Conservation (phyloP, 1,140 invertebrate genomes). For the Galleria mellonella region DNA sequence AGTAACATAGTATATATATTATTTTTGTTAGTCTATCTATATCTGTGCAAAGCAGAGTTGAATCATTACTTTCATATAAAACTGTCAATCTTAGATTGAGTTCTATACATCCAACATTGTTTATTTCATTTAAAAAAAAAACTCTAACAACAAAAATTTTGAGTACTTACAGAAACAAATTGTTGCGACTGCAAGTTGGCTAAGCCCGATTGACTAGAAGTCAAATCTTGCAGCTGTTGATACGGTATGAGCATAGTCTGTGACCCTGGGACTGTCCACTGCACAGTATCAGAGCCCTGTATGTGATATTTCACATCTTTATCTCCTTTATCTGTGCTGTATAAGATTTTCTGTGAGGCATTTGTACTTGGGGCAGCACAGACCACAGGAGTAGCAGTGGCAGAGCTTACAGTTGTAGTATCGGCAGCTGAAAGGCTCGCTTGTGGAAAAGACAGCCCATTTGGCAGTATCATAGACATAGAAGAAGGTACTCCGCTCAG, state of each 20-base stretch:
- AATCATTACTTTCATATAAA: too few species aligned
- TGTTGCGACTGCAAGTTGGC: slow-evolving; percentile 57
- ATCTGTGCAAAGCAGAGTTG: too few species aligned
- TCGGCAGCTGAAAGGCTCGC: slow-evolving; percentile 49
- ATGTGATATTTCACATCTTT: slow-evolving; percentile 65
- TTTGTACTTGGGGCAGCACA: slow-evolving; percentile 61
- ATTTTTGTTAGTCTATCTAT: too few species aligned
- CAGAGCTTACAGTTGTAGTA: slow-evolving; percentile 58
- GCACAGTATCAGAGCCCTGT: slow-evolving; percentile 59
- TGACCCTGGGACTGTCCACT: slow-evolving; percentile 59
- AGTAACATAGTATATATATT: too few species aligned
- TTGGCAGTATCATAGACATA: slow-evolving; percentile 66
- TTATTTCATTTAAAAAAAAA: too few species aligned
- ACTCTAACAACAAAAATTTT: too few species aligned
- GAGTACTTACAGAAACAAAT: slow-evolving; percentile 66
- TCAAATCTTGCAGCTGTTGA: slow-evolving; percentile 57
- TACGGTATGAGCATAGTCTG: slow-evolving; percentile 67
- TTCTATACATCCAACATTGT: too few species aligned
- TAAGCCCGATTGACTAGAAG: slow-evolving; percentile 44
- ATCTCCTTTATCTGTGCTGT: slow-evolving; percentile 61
- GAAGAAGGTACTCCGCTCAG: slow-evolving; percentile 67
- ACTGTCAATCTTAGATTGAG: too few species aligned
- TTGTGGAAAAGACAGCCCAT: slow-evolving; percentile 57
- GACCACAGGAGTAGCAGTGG: slow-evolving; percentile 57
- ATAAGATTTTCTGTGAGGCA: slow-evolving; percentile 62